Base-by-base conservation (phyloP, 2,113 vertebrate genomes). In the Etheostoma cragini region DNA sequence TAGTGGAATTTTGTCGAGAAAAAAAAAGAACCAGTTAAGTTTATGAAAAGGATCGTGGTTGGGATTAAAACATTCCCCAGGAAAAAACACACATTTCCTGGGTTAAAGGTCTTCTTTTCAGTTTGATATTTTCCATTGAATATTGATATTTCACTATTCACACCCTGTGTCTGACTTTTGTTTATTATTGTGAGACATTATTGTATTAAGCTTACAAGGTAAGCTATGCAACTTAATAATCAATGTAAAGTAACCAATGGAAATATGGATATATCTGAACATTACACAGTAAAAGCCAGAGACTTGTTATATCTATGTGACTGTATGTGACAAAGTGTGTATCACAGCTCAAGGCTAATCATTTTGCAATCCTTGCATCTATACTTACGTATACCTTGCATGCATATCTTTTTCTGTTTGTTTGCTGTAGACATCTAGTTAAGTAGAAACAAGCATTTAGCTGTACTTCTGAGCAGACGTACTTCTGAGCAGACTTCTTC, bases 241-340 rank as follows among this genome's bases (percentile, higher is more conserved):
- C 50, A 65, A 64, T 73, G 64, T 45, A 77, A 89, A 89, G 66
- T 42, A 78, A 80, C 60, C 62, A 56, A 69, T 50, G 75, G 83
- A 81, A 89, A 80, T 52, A n/a, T 72, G 50, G 58, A n/a, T 22
- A 81, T 76, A n/a, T 80, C 75, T 45, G 75, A 75, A 85, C 72
- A 66, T 71, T 50, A 63, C 38, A 50, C 64, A 60, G 65, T 21
- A 17, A 33, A 73, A 88, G 26, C 56, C 81, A 78, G 62, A 69
- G 71, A 49, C 13, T 69, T 77, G 35, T 72, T 47, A 79, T 56
- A 82, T 46, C 26, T 24, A 11, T 45, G 38, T 50, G 26, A 53
- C n/a, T 45, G 33, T 22, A 35, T 53, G 26, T 47, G 4, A 21
- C 1, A 19, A 67, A 47, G 13, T 46, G 63, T 62, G 56, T 71